Base-by-base conservation (phyloP, 2,113 vertebrate species). In the Pao palembangensis region DNA sequence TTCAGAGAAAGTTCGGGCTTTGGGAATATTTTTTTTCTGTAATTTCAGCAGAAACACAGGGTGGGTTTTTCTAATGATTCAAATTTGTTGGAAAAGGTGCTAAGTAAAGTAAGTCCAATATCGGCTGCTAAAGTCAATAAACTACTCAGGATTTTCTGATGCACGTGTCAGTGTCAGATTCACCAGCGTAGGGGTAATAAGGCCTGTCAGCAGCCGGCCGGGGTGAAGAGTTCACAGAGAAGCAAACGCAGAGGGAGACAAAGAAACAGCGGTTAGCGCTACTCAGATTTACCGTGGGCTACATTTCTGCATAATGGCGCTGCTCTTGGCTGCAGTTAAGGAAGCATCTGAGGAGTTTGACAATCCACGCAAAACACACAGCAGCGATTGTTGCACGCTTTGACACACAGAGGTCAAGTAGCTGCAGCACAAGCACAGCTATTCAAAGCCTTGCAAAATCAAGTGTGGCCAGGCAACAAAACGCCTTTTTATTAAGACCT, bases 181-280 rank as follows among this genome's bases (percentile, higher is more conserved):
- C 44, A 13, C 5, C 44, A 82, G 73, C 74, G 42, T 51, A 83
- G 72, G 81, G 79, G 67, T 85, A 82, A 83, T 80, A 59, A 43
- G 69, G 67, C 70, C 61, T 82, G 79, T 74, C 69, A 79, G 73
- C 76, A 78, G 77, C 71, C 77, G 73, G 79, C 51, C 5, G 71
- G 67, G 85, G 81, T 87, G 81, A 85, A 79, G 71, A 90, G 87
- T 87, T 90, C 87, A 90, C 51, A 48, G 65, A 55, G 42, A 54
- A 47, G 54, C 58, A 52, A 57, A 64, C 6, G 20, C 51, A 23
- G 16, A 60, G 50, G 34, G 62, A 55, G 67, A 20, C 17, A 55
- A 13, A 46, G 16, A 59, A n/a, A 67, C 55, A 20, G 56, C 2
- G 28, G 48, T 54, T 58, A 50, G 46, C 15, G 15, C 43, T 14